phyloP scores from a whole-genome alignment of 2,797 vertebrate genomes.

The Pelodytes ibericus region DNA sequence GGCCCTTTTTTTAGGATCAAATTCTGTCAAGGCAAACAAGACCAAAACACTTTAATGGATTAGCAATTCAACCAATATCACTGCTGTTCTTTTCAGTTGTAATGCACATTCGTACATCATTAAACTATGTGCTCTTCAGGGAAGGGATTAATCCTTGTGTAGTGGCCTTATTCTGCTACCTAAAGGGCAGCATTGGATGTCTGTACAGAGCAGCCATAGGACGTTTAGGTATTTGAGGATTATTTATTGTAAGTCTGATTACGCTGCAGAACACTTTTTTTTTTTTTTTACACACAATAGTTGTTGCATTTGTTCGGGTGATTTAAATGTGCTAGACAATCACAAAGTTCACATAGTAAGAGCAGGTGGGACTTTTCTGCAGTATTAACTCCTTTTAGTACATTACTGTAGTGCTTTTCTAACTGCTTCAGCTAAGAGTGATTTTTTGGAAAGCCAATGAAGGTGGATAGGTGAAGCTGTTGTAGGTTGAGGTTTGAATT shows the following conservation, averaged over 20 bases:
- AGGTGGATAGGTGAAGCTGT: too few relatives aligned
- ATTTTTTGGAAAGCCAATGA: too few relatives aligned
- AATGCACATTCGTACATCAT: slow-evolving; percentile 12
- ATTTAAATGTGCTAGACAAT: too few relatives aligned
- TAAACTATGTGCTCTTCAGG: slow-evolving; percentile 16
- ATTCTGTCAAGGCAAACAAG: slow-evolving; percentile 2
- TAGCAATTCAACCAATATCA: slow-evolving; percentile 19
- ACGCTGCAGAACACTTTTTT: neutral
- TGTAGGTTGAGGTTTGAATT: too few relatives aligned
- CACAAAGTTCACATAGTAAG: too few relatives aligned
- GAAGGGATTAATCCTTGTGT: slow-evolving; percentile 24
- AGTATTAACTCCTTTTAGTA: too few relatives aligned
- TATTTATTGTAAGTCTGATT: neutral
- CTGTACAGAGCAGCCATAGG: slow-evolving; percentile 10
- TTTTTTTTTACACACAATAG: neutral
- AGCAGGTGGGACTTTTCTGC: too few relatives aligned
- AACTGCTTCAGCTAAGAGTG: too few relatives aligned
- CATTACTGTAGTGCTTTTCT: too few relatives aligned
- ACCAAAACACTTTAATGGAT: slow-evolving; percentile 14
- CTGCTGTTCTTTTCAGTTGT: slow-evolving; percentile 12
- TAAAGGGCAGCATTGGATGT: neutral
- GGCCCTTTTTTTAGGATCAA: neutral
- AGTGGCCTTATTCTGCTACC: neutral
- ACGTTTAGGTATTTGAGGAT: slow-evolving; percentile 12
- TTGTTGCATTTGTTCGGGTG: neutral